A percentile compares a stretch with the other conserved stretches of the same genome.
These are phyloP conservation scores for Schizopygopsis pylzovi DNA, from an alignment of 2,797 vertebrate species.

Conservation along the genomic window DNA sequence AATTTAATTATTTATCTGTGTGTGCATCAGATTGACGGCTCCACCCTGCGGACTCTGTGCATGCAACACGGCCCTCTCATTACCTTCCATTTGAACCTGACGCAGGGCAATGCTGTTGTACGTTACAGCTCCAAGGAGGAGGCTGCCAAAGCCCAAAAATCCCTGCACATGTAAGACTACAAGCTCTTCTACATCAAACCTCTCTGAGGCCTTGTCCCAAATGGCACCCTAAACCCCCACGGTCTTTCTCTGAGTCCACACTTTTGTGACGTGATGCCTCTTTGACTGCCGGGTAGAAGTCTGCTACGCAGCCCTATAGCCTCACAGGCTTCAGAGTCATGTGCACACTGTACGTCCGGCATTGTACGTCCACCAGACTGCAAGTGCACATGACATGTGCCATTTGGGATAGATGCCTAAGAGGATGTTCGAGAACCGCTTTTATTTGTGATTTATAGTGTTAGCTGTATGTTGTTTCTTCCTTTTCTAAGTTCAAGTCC, in stretches of 20 bases:
- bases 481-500: not conserved
- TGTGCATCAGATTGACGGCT: slow-evolving; percentile 90
- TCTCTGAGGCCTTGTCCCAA: not conserved
- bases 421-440: not conserved
- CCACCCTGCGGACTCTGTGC: slow-evolving; percentile 94
- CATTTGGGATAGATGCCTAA: not conserved
- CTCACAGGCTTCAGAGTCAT: not conserved
- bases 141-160: slow-evolving; percentile 96
- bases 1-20: slow-evolving; percentile 2
- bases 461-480: not conserved
- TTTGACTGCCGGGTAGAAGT: not conserved
- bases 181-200: not conserved
- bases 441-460: not conserved
- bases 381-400: not conserved
- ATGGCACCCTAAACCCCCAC: not conserved
- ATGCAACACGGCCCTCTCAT: slow-evolving; percentile 97
- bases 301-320: not conserved
- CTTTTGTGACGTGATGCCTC: not conserved
- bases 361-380: not conserved
- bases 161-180: slow-evolving; percentile 92
- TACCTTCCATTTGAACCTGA: slow-evolving; percentile 99
- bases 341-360: not conserved
- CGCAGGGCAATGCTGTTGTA: slow-evolving; percentile 97
- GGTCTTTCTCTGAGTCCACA: not conserved
- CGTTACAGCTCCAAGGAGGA: slow-evolving; percentile 99